Base-by-base conservation (phyloP, 2,888 invertebrate genomes). In the Cryptocephalus moraei region DNA sequence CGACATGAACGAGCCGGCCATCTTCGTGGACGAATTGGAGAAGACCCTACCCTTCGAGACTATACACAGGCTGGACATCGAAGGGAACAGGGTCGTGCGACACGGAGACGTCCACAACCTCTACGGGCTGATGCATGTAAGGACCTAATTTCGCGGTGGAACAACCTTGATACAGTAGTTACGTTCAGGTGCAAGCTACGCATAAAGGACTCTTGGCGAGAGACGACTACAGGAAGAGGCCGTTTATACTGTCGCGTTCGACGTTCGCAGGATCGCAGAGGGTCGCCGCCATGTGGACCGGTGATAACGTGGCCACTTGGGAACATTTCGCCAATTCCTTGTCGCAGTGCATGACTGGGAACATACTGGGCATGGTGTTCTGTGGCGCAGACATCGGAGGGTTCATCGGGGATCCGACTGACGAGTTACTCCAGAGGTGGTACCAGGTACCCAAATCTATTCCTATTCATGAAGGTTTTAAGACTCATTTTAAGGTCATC, bases 1-100 rank as follows among this genome's bases (percentile, higher is more conserved):
- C 65, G 97, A 97, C 62, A 99, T 97, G 97, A 97, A 97, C 61
- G 97, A 99, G 65, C 97, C 97, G 0, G 92, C 93, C 6, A 92
- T 97, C 0, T 97, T 97, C 70, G 93, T 91, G 67, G 53, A 52
- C 8, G 41, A 44, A 11, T 42, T 44, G 4, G 60, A 97, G 73
- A 80, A 94, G 12, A 96, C 96, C 0, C 91, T 97, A 86, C 89
- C 89, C 14, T n/a, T 14, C 22, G 11, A 40, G 10, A 10, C 14
- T 10, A 13, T 40, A 12, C 40, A 40, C 40, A 13, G 36, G 12
- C 50, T 33, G 11, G 51, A 52, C 33, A 31, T 44, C 9, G 13
- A 86, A 33, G 52, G 52, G 34, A n/a, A 40, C 8, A 93, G 93
- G 60, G 93, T 95, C 70, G 84, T 81, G 78, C 87, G 89, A 63